Evolutionary conservation across 2,113 vertebrate genomes (phyloP), one percentile per base, ranked within the genome.

Genomic region (Apodemus sylvaticus): DNA sequence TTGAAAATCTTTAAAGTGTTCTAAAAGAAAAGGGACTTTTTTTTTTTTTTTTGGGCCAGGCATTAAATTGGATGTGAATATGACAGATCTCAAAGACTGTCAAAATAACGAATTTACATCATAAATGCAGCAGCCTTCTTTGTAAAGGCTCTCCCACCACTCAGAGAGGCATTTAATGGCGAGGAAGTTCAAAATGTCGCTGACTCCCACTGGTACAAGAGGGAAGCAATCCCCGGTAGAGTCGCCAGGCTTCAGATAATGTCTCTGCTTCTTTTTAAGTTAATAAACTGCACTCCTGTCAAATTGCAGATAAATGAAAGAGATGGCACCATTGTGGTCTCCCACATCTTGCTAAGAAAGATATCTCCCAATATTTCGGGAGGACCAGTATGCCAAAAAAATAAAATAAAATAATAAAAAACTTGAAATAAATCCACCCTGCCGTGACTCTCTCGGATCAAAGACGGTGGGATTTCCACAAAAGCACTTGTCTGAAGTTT

Each of bases 91-190:
- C 97, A 99, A 99, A 99, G 99, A 98, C 98, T 98, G 98, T 99
- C 98, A 99, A 99, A 99, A 99, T 98, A 99, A 99, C 98, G 99
- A 99, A 99, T 99, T 99, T 99, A 99, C 99, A 99, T 99, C 99
- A 99, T 99, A 99, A 99, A 99, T 99, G 99, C 98, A 98, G 91
- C 95, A 94, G 99, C 98, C 99, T 97, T 98, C 99, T 99, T 99
- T 98, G 99, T 98, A 98, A 98, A 98, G 98, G 99, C 98, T 98
- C 98, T 99, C 99, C 99, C 99, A 98, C 98, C 99, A 99, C 99
- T 98, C 99, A 98, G 99, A 99, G 99, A 99, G 98, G 98, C 98
- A 98, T 99, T 99, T 99, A 99, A 99, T 99, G 99, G 99, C 98
- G 99, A 99, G 98, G 98, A 98, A 99, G 99, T 99, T 99, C 99